These are phyloP conservation scores for Tor tambroides DNA, from an alignment of 2,113 vertebrate species.

Conservation along the genomic window DNA sequence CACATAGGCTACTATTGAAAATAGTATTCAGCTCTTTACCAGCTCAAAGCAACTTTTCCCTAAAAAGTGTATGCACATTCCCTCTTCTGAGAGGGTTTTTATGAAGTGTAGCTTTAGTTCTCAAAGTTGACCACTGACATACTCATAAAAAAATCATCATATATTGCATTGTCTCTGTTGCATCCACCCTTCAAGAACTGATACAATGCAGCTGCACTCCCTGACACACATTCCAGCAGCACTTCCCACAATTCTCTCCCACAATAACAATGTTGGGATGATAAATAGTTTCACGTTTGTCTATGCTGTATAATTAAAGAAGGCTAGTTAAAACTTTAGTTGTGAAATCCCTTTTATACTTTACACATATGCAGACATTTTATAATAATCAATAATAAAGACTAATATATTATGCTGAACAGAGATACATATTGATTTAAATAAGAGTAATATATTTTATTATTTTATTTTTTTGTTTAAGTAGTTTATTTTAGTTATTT, in stretches of 20 bases:
- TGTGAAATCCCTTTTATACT: neutral
- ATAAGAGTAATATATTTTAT: neutral
- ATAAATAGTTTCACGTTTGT: slow-evolving; percentile 1
- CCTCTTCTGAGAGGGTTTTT: neutral
- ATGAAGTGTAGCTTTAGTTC: neutral
- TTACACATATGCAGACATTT: neutral
- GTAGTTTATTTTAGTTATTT: neutral
- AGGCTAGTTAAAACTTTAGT: neutral
- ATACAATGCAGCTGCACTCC: slow-evolving; percentile 34
- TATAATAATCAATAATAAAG: neutral
- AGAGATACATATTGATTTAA: neutral
- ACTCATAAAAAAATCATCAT: neutral
- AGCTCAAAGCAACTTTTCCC: neutral
- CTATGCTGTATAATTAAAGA: neutral
- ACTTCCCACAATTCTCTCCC: slow-evolving; percentile 24
- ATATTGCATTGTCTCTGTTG: neutral
- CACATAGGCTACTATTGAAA: neutral
- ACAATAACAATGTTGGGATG: slow-evolving; percentile 20
- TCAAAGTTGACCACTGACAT: neutral
- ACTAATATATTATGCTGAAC: neutral
- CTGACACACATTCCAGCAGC: slow-evolving; percentile 26
- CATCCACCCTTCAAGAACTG: slow-evolving; percentile 25
- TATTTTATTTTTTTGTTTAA: neutral
- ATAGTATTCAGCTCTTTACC: neutral
- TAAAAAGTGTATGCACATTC: neutral